Percentiles rank a stretch among this genome's conserved stretches.
Conservation (phyloP, 2,113 vertebrate genomes). For the Misgurnus mizolepis region DNA sequence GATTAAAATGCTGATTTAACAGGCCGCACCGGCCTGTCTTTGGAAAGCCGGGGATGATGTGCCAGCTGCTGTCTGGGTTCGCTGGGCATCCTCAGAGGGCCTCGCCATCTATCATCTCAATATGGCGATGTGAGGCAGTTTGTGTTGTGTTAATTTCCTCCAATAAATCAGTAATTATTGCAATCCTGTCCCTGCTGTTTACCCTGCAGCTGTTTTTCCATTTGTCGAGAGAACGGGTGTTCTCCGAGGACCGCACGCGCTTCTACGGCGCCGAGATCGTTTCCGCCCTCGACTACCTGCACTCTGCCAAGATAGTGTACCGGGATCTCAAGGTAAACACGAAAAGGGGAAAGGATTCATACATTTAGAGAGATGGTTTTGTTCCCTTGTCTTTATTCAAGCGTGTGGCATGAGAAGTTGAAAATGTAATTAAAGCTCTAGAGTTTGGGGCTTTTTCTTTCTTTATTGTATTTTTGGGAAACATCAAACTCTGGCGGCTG, state of each 20-base stretch:
- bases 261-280: conserved; percentile 99
- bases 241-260: conserved; percentile 98
- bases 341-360: conserved; percentile 71
- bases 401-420: conserved; percentile 47
- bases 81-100: conserved; percentile 86
- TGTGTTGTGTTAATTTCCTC: conserved; percentile 99
- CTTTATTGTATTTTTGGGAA: conserved; percentile 46
- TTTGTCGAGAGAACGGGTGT: conserved; percentile 99
- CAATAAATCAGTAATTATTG: conserved; percentile 99
- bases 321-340: conserved; percentile 98
- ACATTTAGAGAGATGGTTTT: conserved; percentile 65
- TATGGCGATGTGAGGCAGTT: conserved; percentile 99
- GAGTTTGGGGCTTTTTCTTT: conserved; percentile 49
- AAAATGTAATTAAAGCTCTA: conserved; percentile 63
- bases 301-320: conserved; percentile 98
- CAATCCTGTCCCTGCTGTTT: conserved; percentile 97
- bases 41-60: conserved; percentile 89
- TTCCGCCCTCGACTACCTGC: conserved; percentile 96
- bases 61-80: conserved; percentile 96
- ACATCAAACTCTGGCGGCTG: conserved; percentile 59
- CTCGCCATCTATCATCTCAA: conserved; percentile 98
- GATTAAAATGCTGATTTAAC: conserved; percentile 98
- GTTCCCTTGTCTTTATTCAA: conserved; percentile 44
- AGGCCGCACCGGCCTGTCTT: conserved; percentile 78
- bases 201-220: conserved; percentile 99